Base-by-base conservation (phyloP, 2,797 vertebrate genomes). In the Xenentodon cancila region DNA sequence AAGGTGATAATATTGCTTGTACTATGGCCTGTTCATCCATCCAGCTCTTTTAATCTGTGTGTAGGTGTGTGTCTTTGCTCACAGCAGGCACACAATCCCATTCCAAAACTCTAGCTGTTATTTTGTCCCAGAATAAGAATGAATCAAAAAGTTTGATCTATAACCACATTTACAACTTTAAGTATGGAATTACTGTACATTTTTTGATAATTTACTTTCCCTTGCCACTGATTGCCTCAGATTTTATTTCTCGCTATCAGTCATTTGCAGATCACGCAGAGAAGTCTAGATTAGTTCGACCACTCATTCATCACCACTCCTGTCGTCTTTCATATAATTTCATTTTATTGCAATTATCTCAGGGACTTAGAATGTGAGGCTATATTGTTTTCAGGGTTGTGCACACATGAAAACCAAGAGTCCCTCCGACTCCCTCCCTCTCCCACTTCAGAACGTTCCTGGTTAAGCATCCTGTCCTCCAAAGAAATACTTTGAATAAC, bases 261-360 rank as follows among this genome's bases (percentile, higher is more conserved):
- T 25, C 25, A 73, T 44, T 74, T 73, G 81, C 82, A 80, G 84
- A 64, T 85, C 25, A 25, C 25, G 3, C 77, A 22, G 58, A 77
- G 71, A 85, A 84, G 80, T 76, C 19, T 87, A 71, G 77, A 71
- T 87, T 60, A 77, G 72, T 37, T 25, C 59, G 55, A 71, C 68
- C 64, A 22, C 19, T 71, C 25, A 25, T 25, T 25, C 25, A 25
- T 25, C 25, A 25, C 3, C 25, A 25, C 25, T 25, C 25, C 25
- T 25, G 25, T 25, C 25, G 5, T 25, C 25, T 25, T 25, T 3
- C 25, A 25, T 25, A 3, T 25, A 25, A 25, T 5, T 25, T 25
- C 25, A 25, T 25, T 25, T 25, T 25, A 25, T 25, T 25, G 25
- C 25, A 25, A 25, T 25, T 25, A 25, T 25, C 25, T 25, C 25